These are phyloP conservation scores for Scaptomyza tumidula DNA, from an alignment of 2,888 invertebrate genomes.

Conservation along the genomic window DNA sequence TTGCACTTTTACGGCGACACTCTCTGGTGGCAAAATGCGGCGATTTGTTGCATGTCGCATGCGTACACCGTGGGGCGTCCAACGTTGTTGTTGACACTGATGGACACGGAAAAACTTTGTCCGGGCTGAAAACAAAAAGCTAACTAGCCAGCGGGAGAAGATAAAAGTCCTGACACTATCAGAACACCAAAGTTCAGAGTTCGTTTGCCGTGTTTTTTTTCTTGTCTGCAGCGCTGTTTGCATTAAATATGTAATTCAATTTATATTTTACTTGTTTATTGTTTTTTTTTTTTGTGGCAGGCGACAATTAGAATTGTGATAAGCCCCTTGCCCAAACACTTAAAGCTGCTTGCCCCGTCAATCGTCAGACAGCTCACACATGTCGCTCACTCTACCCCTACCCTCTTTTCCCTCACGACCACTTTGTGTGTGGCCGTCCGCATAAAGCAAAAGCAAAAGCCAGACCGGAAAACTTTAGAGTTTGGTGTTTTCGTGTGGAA, in stretches of 20 bases:
- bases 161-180: slow-evolving; percentile 15
- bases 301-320: slow-evolving; percentile 77
- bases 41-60: slow-evolving; percentile 58
- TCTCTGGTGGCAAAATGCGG: slow-evolving; percentile 42
- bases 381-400: slow-evolving; percentile 2
- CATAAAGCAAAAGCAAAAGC: slow-evolving; percentile 52
- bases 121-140: slow-evolving; percentile 22
- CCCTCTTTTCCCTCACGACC: no score
- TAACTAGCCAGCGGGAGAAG: neutral
- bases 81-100: slow-evolving; percentile 60
- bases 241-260: slow-evolving; percentile 79
- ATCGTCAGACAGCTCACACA: slow-evolving; percentile 37
- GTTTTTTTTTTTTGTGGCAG: slow-evolving; percentile 47
- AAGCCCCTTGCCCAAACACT: slow-evolving; percentile 51
- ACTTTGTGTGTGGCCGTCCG: slow-evolving; percentile 26
- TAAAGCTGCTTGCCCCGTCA: slow-evolving; percentile 64
- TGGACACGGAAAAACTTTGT: slow-evolving; percentile 61
- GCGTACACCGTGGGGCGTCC: slow-evolving; percentile 53
- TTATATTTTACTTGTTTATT: slow-evolving; percentile 61
- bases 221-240: slow-evolving; percentile 59
- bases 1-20: slow-evolving; percentile 34
- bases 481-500: slow-evolving; percentile 53
- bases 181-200: slow-evolving; percentile 8
- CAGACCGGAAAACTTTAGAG: slow-evolving; percentile 45
- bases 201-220: slow-evolving; percentile 18